A percentile compares a stretch with the other conserved stretches of the same genome.
Evolutionary conservation across 1,140 invertebrate species (phyloP).

Genomic region (Agraylea sexmaculata): DNA sequence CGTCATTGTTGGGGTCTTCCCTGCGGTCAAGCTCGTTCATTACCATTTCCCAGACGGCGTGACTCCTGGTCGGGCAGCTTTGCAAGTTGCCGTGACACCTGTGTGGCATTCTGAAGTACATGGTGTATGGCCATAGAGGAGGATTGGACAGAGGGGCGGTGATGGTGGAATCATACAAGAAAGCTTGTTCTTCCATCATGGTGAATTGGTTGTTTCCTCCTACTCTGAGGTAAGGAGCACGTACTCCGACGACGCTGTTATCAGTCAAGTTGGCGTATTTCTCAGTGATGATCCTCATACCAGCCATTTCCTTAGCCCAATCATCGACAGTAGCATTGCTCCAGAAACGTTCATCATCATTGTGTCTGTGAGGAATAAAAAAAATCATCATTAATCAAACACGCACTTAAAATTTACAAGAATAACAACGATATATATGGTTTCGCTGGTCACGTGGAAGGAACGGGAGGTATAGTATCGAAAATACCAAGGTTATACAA

Average conservation of each 20-base stretch:
- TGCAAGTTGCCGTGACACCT: slow-evolving; percentile 88
- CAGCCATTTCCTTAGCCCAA: slow-evolving; percentile 95
- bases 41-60: slow-evolving; percentile 97
- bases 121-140: slow-evolving; percentile 92
- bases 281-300: slow-evolving; percentile 85
- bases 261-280: slow-evolving; percentile 89
- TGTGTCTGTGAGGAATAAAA: slow-evolving; percentile 52
- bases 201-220: slow-evolving; percentile 95
- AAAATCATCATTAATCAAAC: no score
- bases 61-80: slow-evolving; percentile 81
- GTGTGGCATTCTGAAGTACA: slow-evolving; percentile 95
- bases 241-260: slow-evolving; percentile 86
- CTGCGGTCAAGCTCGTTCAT: slow-evolving; percentile 90
- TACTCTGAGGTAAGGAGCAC: slow-evolving; percentile 84
- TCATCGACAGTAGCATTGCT: slow-evolving; percentile 85
- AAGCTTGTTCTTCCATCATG: slow-evolving; percentile 96
- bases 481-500: no score
- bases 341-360: slow-evolving; percentile 89
- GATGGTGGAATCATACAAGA: slow-evolving; percentile 92
- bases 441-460: no score
- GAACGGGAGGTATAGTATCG: no score
- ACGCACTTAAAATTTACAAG: no score
- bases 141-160: slow-evolving; percentile 85
- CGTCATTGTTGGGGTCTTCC: slow-evolving; percentile 83
- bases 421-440: no score